A percentile compares a stretch with the other conserved stretches of the same genome.
These are phyloP conservation scores for Darevskia nairensis DNA, from an alignment of 2,797 vertebrate genomes.

Conservation along the genomic window DNA sequence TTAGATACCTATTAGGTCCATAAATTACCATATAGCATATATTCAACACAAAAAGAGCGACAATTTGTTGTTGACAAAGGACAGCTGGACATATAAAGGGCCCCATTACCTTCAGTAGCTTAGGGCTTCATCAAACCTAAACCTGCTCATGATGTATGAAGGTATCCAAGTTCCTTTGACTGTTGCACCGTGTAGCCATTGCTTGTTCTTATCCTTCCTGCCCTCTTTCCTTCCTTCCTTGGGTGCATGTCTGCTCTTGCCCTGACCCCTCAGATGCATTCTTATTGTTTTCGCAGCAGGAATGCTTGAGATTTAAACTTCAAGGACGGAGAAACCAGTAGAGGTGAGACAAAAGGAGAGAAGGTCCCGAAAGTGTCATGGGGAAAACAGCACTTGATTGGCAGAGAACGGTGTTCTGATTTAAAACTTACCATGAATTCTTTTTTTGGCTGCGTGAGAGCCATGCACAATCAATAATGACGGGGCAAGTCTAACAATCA, in stretches of 20 bases:
- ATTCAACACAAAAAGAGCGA: too few species aligned
- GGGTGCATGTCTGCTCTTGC: background rate
- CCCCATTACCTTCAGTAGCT: too few species aligned
- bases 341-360: background rate
- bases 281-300: background rate
- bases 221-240: background rate
- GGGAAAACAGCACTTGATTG: background rate
- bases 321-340: background rate
- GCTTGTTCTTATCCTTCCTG: background rate
- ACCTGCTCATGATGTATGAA: too few species aligned
- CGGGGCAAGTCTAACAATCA: background rate
- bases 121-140: too few species aligned
- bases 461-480: background rate
- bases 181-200: background rate
- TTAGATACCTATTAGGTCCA: too few species aligned
- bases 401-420: background rate
- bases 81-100: too few species aligned
- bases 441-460: background rate
- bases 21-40: too few species aligned
- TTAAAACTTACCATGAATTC: background rate
- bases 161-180: background rate
- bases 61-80: too few species aligned
- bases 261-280: background rate
- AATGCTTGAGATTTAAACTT: background rate
- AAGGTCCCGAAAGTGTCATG: background rate